Conservation (phyloP, 2,797 vertebrate genomes). For the Oryzias sinensis region DNA sequence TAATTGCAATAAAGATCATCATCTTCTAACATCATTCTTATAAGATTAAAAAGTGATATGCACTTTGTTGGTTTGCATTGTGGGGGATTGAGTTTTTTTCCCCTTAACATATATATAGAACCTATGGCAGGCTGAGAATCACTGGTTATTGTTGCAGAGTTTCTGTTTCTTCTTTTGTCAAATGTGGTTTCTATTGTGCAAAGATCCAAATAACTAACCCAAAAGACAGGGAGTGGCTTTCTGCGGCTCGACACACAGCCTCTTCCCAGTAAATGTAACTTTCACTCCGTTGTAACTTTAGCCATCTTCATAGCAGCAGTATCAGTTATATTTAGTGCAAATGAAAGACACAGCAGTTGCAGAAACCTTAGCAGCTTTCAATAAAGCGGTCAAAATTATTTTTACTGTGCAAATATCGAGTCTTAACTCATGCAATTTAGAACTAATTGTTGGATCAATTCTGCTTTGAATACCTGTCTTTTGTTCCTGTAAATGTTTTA, state of each 20-base stretch:
- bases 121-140: no score
- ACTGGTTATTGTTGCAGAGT: no score
- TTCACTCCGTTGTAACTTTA: constrained; percentile 60
- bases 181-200: constrained; percentile 6
- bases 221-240: neutral
- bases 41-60: neutral
- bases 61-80: neutral
- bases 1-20: no score
- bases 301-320: constrained; percentile 27
- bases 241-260: constrained; percentile 10
- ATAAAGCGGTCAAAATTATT: no score
- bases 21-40: no score
- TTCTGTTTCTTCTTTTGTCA: neutral
- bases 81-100: neutral
- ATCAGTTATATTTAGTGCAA: constrained; percentile 61
- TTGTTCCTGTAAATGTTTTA: no score
- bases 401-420: no score
- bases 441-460: no score
- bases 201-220: neutral
- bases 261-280: constrained; percentile 24
- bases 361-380: no score
- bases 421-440: no score
- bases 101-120: neutral
- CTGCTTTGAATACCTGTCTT: no score
- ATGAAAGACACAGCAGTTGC: constrained; percentile 23